Conservation (phyloP, 2,888 invertebrate species). For the Octonoba sinensis region DNA sequence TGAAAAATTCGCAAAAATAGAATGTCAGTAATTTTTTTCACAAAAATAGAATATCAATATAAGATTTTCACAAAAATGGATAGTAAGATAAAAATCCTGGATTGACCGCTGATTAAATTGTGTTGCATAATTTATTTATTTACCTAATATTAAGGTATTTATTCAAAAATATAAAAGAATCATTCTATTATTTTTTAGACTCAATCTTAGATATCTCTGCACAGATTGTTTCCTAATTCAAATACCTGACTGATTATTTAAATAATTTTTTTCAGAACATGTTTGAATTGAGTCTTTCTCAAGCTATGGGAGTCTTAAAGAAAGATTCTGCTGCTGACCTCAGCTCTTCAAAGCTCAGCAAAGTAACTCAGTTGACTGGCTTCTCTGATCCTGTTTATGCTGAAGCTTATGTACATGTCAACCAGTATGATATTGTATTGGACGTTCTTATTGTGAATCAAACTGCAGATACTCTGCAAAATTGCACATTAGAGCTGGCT, state of each 20-base stretch:
- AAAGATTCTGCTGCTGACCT: conserved; percentile 71
- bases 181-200: too few relatives aligned
- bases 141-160: background rate
- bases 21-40: too few relatives aligned
- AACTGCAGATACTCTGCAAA: conserved; percentile 95
- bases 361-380: conserved; percentile 94
- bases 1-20: too few relatives aligned
- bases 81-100: too few relatives aligned
- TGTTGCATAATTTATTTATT: too few relatives aligned
- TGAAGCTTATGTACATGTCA: conserved; percentile 99
- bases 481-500: conserved; percentile 96
- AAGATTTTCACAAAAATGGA: too few relatives aligned
- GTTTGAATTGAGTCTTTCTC: conserved; percentile 92
- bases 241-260: too few relatives aligned
- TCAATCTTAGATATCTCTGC: background rate
- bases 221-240: too few relatives aligned
- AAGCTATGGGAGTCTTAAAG: conserved; percentile 81
- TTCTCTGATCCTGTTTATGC: conserved; percentile 99
- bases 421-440: conserved; percentile 97
- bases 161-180: background rate
- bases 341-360: conserved; percentile 75
- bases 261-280: conserved; percentile 76
- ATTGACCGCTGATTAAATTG: too few relatives aligned
- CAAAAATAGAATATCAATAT: too few relatives aligned
- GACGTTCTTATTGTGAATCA: conserved; percentile 99